These are phyloP conservation scores for Fundulus diaphanus DNA, from an alignment of 2,797 vertebrate genomes.

Conservation along the genomic window DNA sequence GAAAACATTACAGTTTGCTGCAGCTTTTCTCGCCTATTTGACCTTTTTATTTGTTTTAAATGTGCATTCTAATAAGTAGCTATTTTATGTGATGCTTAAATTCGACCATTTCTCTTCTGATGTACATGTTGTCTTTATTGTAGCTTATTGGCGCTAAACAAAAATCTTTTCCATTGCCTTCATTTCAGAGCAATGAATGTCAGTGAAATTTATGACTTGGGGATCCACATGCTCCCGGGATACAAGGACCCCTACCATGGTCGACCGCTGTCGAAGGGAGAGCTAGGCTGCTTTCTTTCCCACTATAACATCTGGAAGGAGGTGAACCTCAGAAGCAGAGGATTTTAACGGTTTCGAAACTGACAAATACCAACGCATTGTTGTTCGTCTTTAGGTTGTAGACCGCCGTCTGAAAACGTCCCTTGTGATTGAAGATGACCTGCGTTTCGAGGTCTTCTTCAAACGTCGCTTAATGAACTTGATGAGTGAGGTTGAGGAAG, in stretches of 20 bases:
- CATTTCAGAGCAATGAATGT: conserved; percentile 86
- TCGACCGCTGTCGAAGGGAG: conserved; percentile 91
- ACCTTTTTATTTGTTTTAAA: background rate
- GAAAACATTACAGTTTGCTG: background rate
- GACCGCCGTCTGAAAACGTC: conserved; percentile 81
- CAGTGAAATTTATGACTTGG: conserved; percentile 85
- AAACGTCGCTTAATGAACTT: conserved; percentile 89
- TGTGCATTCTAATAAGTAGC: background rate
- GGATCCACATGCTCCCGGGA: conserved; percentile 91
- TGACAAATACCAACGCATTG: background rate
- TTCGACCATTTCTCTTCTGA: background rate
- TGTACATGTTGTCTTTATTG: background rate
- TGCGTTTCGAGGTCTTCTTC: conserved; percentile 95
- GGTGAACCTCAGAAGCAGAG: conserved; percentile 68
- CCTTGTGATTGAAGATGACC: conserved; percentile 91
- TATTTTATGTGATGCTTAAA: background rate
- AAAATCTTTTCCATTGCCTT: background rate
- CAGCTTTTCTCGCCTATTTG: background rate
- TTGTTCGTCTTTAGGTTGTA: conserved; percentile 75
- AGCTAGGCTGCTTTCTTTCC: conserved; percentile 94
- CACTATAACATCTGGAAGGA: conserved; percentile 93
- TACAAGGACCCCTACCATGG: conserved; percentile 93
- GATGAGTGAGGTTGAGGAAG: conserved; percentile 84
- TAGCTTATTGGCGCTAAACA: background rate
- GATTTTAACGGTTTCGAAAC: background rate